phyloP scores from a whole-genome alignment of 1,140 invertebrate genomes.

The Magallana ariakensis region DNA sequence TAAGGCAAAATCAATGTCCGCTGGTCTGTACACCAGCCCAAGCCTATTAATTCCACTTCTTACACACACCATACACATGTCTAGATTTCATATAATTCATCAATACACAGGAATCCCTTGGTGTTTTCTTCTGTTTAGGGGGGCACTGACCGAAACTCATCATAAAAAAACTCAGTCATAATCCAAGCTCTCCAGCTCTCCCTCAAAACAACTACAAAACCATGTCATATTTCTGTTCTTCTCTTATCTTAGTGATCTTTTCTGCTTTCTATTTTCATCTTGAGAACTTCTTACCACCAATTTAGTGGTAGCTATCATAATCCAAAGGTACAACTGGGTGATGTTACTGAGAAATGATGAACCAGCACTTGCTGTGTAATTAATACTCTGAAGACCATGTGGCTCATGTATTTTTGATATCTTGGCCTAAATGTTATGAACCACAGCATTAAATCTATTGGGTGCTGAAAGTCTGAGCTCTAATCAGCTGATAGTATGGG shows the following conservation, averaged over 20 bases:
- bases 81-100: conserved; percentile 29
- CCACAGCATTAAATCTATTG: neutral
- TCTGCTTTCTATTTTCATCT: conserved; percentile 15
- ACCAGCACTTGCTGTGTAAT: neutral
- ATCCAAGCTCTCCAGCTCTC: neutral
- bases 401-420: neutral
- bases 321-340: neutral
- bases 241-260: neutral
- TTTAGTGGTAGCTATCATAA: neutral
- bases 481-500: neutral
- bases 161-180: neutral
- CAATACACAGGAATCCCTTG: conserved; percentile 15
- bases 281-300: neutral
- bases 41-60: conserved; percentile 35
- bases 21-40: conserved; percentile 24
- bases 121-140: neutral
- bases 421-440: conserved; percentile 1
- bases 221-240: neutral
- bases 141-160: conserved; percentile 9
- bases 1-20: conserved; percentile 33
- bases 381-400: neutral
- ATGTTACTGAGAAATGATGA: neutral
- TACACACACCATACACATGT: conserved; percentile 23
- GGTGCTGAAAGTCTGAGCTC: neutral
- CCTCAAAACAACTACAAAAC: conserved; percentile 12